These are phyloP conservation scores for Tachuris rubrigastra DNA, from an alignment of 2,113 vertebrate species.

Conservation along the genomic window DNA sequence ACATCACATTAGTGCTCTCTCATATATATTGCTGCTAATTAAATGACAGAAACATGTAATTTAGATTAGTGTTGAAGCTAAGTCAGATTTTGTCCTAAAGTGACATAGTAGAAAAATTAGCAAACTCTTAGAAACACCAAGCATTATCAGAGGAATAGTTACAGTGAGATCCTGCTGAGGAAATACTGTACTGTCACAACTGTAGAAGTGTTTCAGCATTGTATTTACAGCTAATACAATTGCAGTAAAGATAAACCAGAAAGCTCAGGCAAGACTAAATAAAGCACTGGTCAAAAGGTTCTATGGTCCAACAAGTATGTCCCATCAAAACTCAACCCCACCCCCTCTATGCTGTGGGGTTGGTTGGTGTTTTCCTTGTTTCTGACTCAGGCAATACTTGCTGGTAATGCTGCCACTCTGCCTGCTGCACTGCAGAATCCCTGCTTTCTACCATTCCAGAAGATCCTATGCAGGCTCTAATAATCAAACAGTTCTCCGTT, in stretches of 20 bases:
- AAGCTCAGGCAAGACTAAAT: background rate
- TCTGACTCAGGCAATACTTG: background rate
- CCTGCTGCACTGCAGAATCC: background rate
- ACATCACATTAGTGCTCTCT: background rate
- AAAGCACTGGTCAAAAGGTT: background rate
- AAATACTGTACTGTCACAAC: background rate
- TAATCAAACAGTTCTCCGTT: slow-evolving; percentile 23
- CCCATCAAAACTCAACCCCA: background rate
- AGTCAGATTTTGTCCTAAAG: background rate
- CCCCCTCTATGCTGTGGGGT: background rate
- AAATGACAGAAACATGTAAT: background rate
- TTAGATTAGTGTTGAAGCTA: background rate
- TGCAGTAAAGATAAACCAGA: background rate
- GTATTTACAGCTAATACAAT: background rate
- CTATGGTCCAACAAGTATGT: background rate
- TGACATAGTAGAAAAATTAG: background rate
- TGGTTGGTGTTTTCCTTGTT: background rate
- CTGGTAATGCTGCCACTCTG: background rate
- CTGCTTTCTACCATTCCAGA: background rate
- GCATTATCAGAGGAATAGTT: background rate
- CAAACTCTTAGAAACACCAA: background rate
- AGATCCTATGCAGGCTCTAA: slow-evolving; percentile 8
- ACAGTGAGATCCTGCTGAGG: background rate
- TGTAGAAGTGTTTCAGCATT: background rate
- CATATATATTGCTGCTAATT: background rate